phyloP scores from a whole-genome alignment of 2,113 vertebrate species.

The Corvus moneduloides region DNA sequence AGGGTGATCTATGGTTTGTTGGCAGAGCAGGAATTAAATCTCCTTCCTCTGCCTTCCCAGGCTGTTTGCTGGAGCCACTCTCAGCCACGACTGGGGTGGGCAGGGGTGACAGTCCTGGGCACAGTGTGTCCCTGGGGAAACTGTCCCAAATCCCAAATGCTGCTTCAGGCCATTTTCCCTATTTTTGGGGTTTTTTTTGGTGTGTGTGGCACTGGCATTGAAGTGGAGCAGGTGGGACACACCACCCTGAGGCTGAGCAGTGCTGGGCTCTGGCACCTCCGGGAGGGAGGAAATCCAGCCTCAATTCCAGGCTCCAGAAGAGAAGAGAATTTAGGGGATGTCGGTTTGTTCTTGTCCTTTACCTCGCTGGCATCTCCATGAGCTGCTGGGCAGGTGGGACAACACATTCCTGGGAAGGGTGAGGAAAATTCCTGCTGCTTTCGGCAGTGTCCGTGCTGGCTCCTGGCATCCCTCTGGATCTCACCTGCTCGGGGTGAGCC shows the following conservation, averaged over 20 bases:
- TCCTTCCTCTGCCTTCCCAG: not conserved
- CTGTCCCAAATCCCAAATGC: not conserved
- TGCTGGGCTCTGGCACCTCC: not conserved
- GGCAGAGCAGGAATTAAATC: not conserved
- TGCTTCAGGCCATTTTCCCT: accelerated
- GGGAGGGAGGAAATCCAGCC: not conserved
- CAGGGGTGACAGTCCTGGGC: not conserved
- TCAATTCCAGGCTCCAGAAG: not conserved
- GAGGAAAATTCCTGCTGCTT: not conserved
- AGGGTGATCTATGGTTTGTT: not conserved
- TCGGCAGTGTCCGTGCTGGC: not conserved
- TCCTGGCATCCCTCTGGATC: not conserved
- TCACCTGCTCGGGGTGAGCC: not conserved
- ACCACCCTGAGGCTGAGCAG: not conserved
- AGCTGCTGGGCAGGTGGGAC: not conserved
- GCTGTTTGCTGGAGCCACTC: not conserved
- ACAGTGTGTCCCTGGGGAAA: not conserved
- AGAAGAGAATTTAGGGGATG: not conserved
- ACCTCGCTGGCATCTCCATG: accelerated
- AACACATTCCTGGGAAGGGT: accelerated
- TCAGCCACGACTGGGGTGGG: not conserved
- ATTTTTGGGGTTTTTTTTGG: not conserved
- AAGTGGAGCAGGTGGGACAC: accelerated
- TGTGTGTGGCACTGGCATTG: accelerated
- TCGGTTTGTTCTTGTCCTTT: not conserved